phyloP scores from a whole-genome alignment of 2,797 vertebrate species.

The Thaleichthys pacificus region DNA sequence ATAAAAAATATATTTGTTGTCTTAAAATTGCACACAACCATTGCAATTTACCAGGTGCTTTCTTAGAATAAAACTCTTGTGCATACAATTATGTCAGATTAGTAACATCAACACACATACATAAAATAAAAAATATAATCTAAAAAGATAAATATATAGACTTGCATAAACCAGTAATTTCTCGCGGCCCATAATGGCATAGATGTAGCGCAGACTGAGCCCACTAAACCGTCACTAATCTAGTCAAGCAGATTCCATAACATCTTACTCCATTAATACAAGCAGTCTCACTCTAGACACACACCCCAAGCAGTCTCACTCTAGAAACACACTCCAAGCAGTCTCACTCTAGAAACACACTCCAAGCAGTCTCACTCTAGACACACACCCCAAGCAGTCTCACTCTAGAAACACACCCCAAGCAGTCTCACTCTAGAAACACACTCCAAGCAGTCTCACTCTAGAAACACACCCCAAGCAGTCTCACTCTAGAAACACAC shows the following conservation, averaged over 20 bases:
- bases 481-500: neutral
- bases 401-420: neutral
- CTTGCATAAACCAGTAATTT: neutral
- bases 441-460: neutral
- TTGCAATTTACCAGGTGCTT: neutral
- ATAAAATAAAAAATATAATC: constrained; percentile 4
- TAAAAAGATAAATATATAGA: neutral
- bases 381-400: constrained; percentile 46
- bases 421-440: neutral
- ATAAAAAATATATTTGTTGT: neutral
- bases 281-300: neutral
- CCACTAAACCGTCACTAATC: constrained; percentile 21
- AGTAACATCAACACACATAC: constrained; percentile 1
- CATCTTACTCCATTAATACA: constrained; percentile 21
- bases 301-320: neutral
- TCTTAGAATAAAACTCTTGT: neutral
- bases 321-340: no score
- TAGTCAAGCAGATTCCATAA: constrained; percentile 23
- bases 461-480: constrained; percentile 45
- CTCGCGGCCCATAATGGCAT: neutral
- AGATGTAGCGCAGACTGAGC: neutral
- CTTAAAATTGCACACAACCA: neutral
- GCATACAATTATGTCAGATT: neutral
- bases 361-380: neutral
- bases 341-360: no score